phyloP scores from a whole-genome alignment of 2,888 invertebrate species.

The Tanypteryx hageni region DNA sequence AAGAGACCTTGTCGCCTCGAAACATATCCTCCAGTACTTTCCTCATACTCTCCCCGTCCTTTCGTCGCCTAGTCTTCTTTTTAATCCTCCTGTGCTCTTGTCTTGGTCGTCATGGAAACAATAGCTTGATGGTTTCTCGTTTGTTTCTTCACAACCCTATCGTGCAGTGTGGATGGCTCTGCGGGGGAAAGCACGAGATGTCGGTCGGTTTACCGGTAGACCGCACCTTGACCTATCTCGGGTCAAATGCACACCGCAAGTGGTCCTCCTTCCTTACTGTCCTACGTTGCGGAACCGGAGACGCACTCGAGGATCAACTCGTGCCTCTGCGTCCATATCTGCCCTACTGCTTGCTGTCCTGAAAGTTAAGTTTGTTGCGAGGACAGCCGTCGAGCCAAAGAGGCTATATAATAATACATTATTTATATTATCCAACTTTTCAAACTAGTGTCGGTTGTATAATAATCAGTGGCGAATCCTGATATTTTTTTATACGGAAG shows the following conservation, averaged over 20 bases:
- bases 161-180: conserved; percentile 4
- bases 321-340: not conserved
- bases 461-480: no score
- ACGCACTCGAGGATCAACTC: not conserved
- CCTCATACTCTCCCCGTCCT: not conserved
- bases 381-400: no score
- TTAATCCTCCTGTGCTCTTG: not conserved
- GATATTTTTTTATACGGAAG: no score
- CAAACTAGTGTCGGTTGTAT: no score
- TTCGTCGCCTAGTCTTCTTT: not conserved
- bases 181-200: conserved; percentile 5
- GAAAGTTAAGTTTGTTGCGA: no score
- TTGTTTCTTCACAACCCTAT: conserved; percentile 32
- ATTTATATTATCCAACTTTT: no score
- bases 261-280: not conserved
- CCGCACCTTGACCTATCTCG: conserved; percentile 32
- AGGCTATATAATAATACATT: no score
- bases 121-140: conserved; percentile 20
- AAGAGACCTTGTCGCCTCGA: not conserved
- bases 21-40: not conserved
- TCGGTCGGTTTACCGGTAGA: conserved; percentile 32
- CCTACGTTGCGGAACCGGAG: conserved; percentile 13
- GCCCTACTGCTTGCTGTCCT: not conserved
- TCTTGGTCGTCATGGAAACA: conserved; percentile 27
- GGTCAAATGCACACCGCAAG: conserved; percentile 13